phyloP scores from a whole-genome alignment of 92 coral and sea anemone genomes.

The Heteractis magnifica region DNA sequence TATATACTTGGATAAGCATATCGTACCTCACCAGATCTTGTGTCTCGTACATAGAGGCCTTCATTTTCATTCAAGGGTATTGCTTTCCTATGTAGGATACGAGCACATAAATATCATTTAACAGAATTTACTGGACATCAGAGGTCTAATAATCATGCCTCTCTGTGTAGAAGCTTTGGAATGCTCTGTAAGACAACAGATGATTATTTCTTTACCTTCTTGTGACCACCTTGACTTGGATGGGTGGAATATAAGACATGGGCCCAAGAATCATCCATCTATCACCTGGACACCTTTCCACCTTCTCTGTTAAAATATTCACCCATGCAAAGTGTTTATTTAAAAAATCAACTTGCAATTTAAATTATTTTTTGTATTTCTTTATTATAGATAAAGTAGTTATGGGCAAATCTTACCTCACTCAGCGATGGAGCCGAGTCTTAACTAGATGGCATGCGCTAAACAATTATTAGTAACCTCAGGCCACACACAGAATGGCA shows the following conservation, averaged over 20 bases:
- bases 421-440: no score
- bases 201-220: slow-evolving; percentile 56
- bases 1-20: no score
- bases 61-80: slow-evolving; percentile 80
- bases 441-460: no score
- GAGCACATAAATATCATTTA: no score
- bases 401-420: no score
- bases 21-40: slow-evolving; percentile 82
- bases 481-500: neutral
- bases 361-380: neutral
- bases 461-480: no score
- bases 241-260: slow-evolving; percentile 83
- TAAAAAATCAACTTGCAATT: neutral
- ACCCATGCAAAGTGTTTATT: neutral
- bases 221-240: slow-evolving; percentile 74
- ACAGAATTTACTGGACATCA: no score
- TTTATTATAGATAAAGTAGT: no score
- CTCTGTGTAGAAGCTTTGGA: no score
- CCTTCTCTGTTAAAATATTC: slow-evolving; percentile 47
- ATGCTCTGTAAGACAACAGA: neutral
- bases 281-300: slow-evolving; percentile 85
- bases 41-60: slow-evolving; percentile 85
- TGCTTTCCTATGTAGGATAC: slow-evolving; percentile 64
- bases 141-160: no score
- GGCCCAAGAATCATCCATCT: slow-evolving; percentile 99